Base-by-base conservation (phyloP, 2,888 invertebrate species). In the Scaptomyza cyrtandrae region DNA sequence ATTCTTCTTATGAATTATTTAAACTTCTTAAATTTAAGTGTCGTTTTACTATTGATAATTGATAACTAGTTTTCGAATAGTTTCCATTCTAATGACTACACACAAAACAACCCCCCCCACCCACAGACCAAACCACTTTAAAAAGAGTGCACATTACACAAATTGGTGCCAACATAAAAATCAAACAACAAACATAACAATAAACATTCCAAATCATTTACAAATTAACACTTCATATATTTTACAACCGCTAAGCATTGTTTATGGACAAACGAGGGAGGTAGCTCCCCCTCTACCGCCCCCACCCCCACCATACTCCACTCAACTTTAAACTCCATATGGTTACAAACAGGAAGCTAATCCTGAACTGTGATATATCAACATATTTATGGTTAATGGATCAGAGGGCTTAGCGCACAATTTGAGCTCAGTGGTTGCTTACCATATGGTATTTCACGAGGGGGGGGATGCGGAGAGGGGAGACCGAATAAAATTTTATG, bases 351-450 rank as follows among this genome's bases (percentile, higher is more conserved):
- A 81, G 78, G 78, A 72, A 76, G 84, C 86, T 89, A 89, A 89
- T 89, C 86, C 89, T 82, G 73, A 81, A 75, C 89, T 84, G 78
- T 80, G 86, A 88, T 86, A 89, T 88, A 84, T 87, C 86, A 86
- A 87, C 86, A 86, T 85, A 86, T 86, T 86, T 88, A 86, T 87
- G 81, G 84, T 87, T 81, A 82, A 84, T 75, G 87, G 86, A 88
- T 89, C 81, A 86, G 71, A 67, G 79, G 86, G 80, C 76, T 86
- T 80, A 85, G 59, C 70, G 56, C 39, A 61, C 66, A 54, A 70
- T 64, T 73, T 70, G 64, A 14, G 31, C 59, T 60, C 41, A 52
- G 83, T 82, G 83, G 85, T 82, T 82, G 63, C 16, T 27, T 31
- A 59, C 81, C 83, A 84, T 83, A 84, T 84, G 83, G 56, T 58